Base-by-base conservation (phyloP, 2,888 invertebrate genomes). In the Hemaris fuciformis region DNA sequence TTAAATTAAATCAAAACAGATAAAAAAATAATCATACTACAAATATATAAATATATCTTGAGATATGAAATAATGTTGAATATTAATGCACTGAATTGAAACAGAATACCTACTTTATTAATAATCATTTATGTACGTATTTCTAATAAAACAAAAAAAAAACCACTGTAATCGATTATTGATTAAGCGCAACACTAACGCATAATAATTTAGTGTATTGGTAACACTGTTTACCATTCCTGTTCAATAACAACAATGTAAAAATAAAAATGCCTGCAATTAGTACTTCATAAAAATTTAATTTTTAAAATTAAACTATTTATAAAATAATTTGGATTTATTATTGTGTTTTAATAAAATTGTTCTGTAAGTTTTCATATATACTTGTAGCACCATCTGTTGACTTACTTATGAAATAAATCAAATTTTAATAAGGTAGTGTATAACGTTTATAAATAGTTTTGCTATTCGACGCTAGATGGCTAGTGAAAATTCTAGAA, bases 401-500 rank as follows among this genome's bases (percentile, higher is more conserved):
- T 53, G 20, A 18, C 18, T 4, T 10, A 8, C 0, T n/a, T 6
- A 2, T 5, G 59, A 45, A 45, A 10, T n/a, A 1, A 3, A 20
- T 8, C 10, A 1, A 31, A 10, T 18, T 31, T 1, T 27, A 18
- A 10, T 31, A 1, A 38, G 13, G 10, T 53, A 4, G 2, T 27
- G 15, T 48, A 45, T 13, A 25, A 13, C 3, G 2, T 27, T 46
- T 5, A 13, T 18, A 60, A 15, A 20, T 42, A 48, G 34, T 60
- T 43, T 20, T n/a, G 62, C 85, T 81, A 83, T 66, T 82, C 66
- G 45, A 43, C 67, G 67, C 64, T 62, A 85, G 85, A 76, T 77
- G 77, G 66, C 71, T 4, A 8, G 0, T 10, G 18, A 25, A 23
- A 5, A 34, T 41, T 69, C 56, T 59, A 57, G 69, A 73, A 63